Evolutionary conservation across 2,797 vertebrate genomes (phyloP).

Genomic region (Sparus aurata): DNA sequence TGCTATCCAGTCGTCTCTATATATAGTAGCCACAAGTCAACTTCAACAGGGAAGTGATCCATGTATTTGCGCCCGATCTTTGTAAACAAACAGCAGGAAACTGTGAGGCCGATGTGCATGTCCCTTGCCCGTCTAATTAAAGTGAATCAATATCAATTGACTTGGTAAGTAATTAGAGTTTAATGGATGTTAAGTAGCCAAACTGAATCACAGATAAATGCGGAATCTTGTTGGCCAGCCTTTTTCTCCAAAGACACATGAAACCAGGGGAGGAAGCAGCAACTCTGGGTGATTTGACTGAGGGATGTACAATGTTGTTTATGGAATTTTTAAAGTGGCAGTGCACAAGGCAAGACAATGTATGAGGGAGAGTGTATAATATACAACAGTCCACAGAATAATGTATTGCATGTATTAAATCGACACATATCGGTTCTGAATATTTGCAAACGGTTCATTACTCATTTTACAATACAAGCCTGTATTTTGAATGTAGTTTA

Average conservation of each 20-base stretch:
- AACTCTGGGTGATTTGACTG: not conserved
- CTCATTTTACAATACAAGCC: too few species aligned
- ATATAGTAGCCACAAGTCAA: not conserved
- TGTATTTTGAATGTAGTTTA: too few species aligned
- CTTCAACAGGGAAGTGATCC: not conserved
- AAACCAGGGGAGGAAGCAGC: not conserved
- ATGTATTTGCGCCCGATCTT: not conserved
- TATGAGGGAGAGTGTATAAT: not conserved
- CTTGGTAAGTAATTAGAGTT: conserved; percentile 23
- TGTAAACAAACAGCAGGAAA: conserved; percentile 14
- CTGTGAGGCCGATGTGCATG: not conserved
- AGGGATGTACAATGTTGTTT: not conserved
- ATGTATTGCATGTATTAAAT: not conserved
- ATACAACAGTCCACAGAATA: not conserved
- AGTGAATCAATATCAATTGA: conserved; percentile 39
- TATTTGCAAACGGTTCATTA: too few species aligned
- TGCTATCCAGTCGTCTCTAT: not conserved
- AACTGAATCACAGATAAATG: not conserved
- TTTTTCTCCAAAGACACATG: conserved; percentile 10
- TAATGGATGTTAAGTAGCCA: conserved; percentile 37
- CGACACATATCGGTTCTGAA: too few species aligned
- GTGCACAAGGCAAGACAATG: not conserved
- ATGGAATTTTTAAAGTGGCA: not conserved
- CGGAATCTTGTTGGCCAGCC: not conserved
- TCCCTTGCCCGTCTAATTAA: not conserved